A percentile compares a stretch with the other conserved stretches of the same genome.
phyloP scores from a whole-genome alignment of 2,113 vertebrate species.

The Scomber scombrus region DNA sequence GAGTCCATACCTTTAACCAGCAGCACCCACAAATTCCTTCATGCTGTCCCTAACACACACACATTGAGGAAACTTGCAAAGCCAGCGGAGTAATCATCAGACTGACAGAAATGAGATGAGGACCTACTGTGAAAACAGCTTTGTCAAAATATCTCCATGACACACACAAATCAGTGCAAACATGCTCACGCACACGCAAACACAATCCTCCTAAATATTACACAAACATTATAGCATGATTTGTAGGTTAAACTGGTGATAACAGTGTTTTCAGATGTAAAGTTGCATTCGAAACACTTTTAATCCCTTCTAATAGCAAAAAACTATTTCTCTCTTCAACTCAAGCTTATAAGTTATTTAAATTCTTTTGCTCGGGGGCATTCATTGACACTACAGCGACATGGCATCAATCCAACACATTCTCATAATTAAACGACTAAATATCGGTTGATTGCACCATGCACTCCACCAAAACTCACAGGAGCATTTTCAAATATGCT shows the following conservation, averaged over 20 bases:
- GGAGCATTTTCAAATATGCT: too few relatives aligned
- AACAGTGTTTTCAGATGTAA: constrained; percentile 33
- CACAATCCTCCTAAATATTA: constrained; percentile 2
- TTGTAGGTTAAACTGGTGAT: constrained; percentile 38
- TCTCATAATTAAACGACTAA: too few relatives aligned
- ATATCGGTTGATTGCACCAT: too few relatives aligned
- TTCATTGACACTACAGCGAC: constrained; percentile 38
- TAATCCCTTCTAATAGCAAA: constrained; percentile 36
- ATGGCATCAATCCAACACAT: constrained; percentile 50
- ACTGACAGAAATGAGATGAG: constrained; percentile 28
- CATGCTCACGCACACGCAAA: constrained; percentile 8
- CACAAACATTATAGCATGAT: neutral
- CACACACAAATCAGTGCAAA: constrained; percentile 13
- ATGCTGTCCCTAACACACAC: neutral
- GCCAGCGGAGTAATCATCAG: constrained; percentile 20
- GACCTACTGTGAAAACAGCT: constrained; percentile 30
- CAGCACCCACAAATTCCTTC: constrained; percentile 17
- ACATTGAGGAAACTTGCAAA: constrained; percentile 7
- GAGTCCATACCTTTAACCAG: constrained; percentile 14
- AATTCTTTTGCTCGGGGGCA: constrained; percentile 50
- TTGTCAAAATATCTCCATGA: constrained; percentile 35
- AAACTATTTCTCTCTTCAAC: constrained; percentile 38
- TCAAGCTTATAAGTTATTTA: constrained; percentile 47
- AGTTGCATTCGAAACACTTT: constrained; percentile 42
- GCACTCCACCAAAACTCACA: too few relatives aligned